Percentiles rank a stretch among this genome's conserved stretches.
phyloP scores from a whole-genome alignment of 2,797 vertebrate genomes.

The Poeciliopsis turneri region DNA sequence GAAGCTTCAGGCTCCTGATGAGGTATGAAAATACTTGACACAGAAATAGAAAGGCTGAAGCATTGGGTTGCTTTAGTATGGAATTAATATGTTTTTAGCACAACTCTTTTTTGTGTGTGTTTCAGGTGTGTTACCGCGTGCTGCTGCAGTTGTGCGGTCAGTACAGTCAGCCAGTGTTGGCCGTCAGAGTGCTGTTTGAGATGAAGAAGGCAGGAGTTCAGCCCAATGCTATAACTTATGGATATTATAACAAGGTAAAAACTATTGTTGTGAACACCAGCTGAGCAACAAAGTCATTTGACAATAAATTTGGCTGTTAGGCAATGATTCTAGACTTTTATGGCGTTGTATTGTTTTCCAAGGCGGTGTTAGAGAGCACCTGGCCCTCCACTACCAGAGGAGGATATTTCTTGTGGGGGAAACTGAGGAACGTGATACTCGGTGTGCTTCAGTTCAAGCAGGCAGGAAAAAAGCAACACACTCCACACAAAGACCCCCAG shows the following conservation, averaged over 20 bases:
- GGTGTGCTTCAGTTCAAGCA: constrained; percentile 94
- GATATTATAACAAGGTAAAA: constrained; percentile 96
- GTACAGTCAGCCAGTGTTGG: constrained; percentile 95
- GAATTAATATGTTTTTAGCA: not conserved
- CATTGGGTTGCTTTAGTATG: not conserved
- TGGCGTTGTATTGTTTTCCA: constrained; percentile 15
- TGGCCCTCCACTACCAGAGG: constrained; percentile 98
- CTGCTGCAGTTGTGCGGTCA: constrained; percentile 98
- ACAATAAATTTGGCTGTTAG: not conserved
- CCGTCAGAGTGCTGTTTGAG: constrained; percentile 94
- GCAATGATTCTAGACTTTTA: not conserved
- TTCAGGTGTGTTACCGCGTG: constrained; percentile 96
- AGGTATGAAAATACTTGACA: constrained; percentile 79
- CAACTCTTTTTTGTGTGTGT: not conserved
- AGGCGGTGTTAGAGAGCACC: constrained; percentile 98
- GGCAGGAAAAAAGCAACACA: constrained; percentile 85
- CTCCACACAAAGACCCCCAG: constrained; percentile 80
- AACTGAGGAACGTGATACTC: constrained; percentile 93
- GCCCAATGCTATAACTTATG: constrained; percentile 98
- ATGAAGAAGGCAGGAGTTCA: constrained; percentile 98
- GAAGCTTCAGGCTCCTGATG: constrained; percentile 94
- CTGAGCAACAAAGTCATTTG: constrained; percentile 8
- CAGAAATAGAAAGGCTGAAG: not conserved
- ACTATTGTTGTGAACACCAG: not conserved
- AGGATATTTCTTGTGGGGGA: constrained; percentile 97